Base-by-base conservation (phyloP, 2,113 vertebrate genomes). In the Syngnathus typhle region DNA sequence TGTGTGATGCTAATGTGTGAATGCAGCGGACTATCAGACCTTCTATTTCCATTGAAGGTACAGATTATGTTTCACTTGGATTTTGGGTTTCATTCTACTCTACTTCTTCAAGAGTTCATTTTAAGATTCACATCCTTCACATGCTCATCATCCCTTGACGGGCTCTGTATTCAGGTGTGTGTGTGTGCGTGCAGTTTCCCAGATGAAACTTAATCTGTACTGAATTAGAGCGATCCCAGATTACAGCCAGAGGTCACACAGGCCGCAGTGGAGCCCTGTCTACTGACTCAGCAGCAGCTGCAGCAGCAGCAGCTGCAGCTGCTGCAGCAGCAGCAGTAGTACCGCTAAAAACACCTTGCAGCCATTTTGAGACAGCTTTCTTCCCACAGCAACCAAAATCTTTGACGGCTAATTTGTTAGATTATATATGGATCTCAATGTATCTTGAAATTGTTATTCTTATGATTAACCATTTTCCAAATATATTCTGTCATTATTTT, bases 191-290 rank as follows among this genome's bases (percentile, higher is more conserved):
- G 54, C 27, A 32, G 27, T 55, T 55, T 10, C 52, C 69, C 52
- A 77, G 70, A 72, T 65, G 73, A 89, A 86, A 70, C 66, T 54
- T 85, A 91, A 90, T 86, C 82, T 84, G 84, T 84, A 84, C 88
- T 88, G 84, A 91, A 88, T 90, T 77, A 89, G 84, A 92, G 77
- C 70, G 70, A 84, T 80, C 62, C 82, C 74, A 82, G 90, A 88
- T 92, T 93, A 91, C 78, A 85, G 72, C 23, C 89, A 89, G 89
- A 91, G 85, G 88, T 92, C 89, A 89, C 81, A 62, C 61, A 68
- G 60, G 72, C 81, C 69, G 51, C 74, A 68, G 60, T 36, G 62
- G 79, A 86, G 77, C 74, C 68, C 23, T 73, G 81, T 82, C 72
- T 19, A 71, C 76, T 60, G 58, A 82, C 79, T 89, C 87, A 85